Evolutionary conservation across 2,113 vertebrate genomes (phyloP), one percentile per base, ranked within the genome.

Genomic region (Bubo blakistoni): DNA sequence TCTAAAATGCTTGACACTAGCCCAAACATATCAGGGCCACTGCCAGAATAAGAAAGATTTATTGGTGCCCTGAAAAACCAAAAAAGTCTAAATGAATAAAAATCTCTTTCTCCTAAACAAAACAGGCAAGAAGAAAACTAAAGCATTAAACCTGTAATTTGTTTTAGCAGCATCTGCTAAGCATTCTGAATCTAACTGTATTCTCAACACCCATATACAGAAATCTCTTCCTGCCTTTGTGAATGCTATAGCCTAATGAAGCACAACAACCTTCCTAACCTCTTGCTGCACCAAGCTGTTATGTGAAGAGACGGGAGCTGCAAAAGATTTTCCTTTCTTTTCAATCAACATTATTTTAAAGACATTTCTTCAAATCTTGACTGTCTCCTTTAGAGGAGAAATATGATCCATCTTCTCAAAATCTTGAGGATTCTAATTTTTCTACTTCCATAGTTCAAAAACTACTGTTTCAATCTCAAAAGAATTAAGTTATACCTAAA

Each of bases 1-100:
- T 98, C 97, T 13, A 98, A 78, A 94, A 97, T 96, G 81, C 91
- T 97, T 2, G 98, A 97, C 81, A 97, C 97, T 21, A 98, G 72
- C 17, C 97, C 97, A 89, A 98, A 95, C 87, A 98, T 30, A 82
- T 98, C 97, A 26, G 97, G 97, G 14, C 94, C 96, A 47, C 16
- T 97, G 67, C 96, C 97, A 90, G 97, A 96, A 32, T 97, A 97
- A 26, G 97, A 46, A 15, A 98, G 94, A 76, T 90, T 96, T 82
- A 95, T 12, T 46, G 95, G 88, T 62, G 94, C 13, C 70, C 98
- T 98, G 71, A 18, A 72, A 95, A 47, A 47, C 19, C 19, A 54
- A 29, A 34, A 11, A 85, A 36, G 6, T 3, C 18, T 16, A 76
- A 13, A 7, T 36, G 34, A 46, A 22, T n/a, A 42, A 34, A 29